Percentiles rank a stretch among this genome's conserved stretches.
phyloP scores from a whole-genome alignment of 2,888 invertebrate species.

The Phyllotreta cruciferae region DNA sequence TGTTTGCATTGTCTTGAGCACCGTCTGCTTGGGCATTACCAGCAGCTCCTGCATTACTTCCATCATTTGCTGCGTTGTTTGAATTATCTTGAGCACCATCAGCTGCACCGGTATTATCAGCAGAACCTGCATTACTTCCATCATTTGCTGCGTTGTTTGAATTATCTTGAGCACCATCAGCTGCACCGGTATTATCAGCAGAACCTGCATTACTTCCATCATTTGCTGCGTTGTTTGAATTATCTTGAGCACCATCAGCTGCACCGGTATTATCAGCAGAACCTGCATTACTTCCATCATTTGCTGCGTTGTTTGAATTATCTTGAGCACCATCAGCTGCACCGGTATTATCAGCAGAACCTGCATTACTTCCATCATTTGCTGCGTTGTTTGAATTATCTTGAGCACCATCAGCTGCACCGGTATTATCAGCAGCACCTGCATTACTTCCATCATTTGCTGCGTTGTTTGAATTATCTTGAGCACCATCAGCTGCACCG shows the following conservation, averaged over 20 bases:
- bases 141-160: not conserved
- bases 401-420: too few species aligned
- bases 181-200: not conserved
- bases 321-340: not conserved
- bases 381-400: too few species aligned
- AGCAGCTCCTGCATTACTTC: not conserved
- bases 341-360: not conserved
- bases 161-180: slow-evolving; percentile 6
- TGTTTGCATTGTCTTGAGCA: not conserved
- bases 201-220: slow-evolving; percentile 1
- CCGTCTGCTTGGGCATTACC: not conserved
- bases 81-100: not conserved
- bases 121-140: not conserved
- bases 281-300: not conserved
- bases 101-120: not conserved
- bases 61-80: not conserved
- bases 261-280: not conserved
- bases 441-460: too few species aligned
- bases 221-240: too few species aligned
- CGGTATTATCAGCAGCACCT: too few species aligned
- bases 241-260: not conserved
- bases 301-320: not conserved
- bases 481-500: not conserved
- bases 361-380: too few species aligned
- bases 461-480: too few species aligned